Conservation (phyloP, 2,113 vertebrate genomes). For the Rhinoderma darwinii region DNA sequence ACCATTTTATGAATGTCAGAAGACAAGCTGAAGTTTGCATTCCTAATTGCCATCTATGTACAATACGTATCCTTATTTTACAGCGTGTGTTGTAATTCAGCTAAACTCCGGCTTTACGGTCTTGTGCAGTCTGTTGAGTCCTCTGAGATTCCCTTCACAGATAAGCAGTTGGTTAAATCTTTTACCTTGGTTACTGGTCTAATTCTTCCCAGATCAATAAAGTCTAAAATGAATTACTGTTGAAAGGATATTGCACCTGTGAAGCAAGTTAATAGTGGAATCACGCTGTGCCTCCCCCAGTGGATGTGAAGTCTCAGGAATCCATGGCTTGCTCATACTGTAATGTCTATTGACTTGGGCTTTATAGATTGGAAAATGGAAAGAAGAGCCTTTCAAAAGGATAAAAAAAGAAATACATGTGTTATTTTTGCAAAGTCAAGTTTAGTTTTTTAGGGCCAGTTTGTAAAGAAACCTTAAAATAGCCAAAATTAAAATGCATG, state of each 20-base stretch:
- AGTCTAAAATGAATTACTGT: conserved; percentile 51
- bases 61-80: conserved; percentile 38
- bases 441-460: neutral
- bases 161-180: conserved; percentile 52
- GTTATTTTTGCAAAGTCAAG: neutral
- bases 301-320: neutral
- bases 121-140: conserved; percentile 31
- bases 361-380: conserved; percentile 22
- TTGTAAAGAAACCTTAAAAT: neutral
- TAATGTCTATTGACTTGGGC: conserved; percentile 21
- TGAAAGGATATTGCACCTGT: conserved; percentile 54
- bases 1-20: conserved; percentile 21
- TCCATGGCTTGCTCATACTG: neutral
- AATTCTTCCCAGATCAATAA: conserved; percentile 55
- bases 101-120: conserved; percentile 32
- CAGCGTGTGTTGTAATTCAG: conserved; percentile 36
- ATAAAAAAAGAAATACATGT: neutral
- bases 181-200: conserved; percentile 49
- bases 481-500: neutral
- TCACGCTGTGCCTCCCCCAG: conserved; percentile 22
- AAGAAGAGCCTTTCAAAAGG: neutral
- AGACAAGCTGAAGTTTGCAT: conserved; percentile 14
- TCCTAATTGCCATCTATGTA: conserved; percentile 35
- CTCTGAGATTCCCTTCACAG: conserved; percentile 40
- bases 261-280: conserved; percentile 51